These are phyloP conservation scores for Pseudomugil tenellus DNA, from an alignment of 2,797 vertebrate species.

Conservation along the genomic window DNA sequence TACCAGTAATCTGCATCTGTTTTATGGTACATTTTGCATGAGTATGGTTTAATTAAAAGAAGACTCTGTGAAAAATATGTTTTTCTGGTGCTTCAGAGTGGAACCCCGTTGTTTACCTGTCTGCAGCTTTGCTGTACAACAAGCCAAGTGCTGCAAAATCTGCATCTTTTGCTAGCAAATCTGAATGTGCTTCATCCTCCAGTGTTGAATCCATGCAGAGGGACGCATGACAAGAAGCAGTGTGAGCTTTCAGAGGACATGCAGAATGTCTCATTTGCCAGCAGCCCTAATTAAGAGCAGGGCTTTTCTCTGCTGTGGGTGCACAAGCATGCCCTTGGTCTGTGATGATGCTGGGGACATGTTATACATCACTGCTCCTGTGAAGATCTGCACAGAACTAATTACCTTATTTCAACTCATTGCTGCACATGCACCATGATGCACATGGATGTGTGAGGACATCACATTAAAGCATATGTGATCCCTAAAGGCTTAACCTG, in stretches of 20 bases:
- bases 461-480: neutral
- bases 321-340: constrained; percentile 13
- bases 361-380: constrained; percentile 31
- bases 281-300: constrained; percentile 35
- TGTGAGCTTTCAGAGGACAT: constrained; percentile 14
- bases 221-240: neutral
- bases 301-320: constrained; percentile 17
- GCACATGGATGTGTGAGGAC: constrained; percentile 7
- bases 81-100: neutral
- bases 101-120: constrained; percentile 26
- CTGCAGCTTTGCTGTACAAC: constrained; percentile 1
- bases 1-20: too few relatives aligned
- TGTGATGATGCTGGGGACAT: constrained; percentile 22
- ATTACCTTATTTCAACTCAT: constrained; percentile 33
- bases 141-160: neutral
- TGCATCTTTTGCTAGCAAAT: constrained; percentile 1
- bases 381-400: constrained; percentile 36
- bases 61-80: neutral
- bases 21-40: neutral
- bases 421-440: constrained; percentile 4
- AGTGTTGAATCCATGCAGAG: constrained; percentile 1
- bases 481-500: constrained; percentile 4
- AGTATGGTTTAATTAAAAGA: too few relatives aligned
- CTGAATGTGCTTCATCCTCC: neutral
- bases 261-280: constrained; percentile 15